Conservation (phyloP, 2,797 vertebrate species). For the Characodon lateralis region DNA sequence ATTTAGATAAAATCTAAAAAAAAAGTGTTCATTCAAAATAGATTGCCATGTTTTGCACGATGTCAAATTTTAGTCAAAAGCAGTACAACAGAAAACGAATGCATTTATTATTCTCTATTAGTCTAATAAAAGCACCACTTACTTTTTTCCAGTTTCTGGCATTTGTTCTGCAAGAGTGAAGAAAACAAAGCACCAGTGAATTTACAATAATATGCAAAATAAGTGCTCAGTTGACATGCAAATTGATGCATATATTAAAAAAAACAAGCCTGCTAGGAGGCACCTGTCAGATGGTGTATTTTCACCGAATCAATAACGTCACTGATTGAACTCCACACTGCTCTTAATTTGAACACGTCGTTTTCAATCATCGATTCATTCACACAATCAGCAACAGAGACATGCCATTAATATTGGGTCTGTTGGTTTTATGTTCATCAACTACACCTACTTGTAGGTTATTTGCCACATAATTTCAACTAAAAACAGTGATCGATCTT, state of each 20-base stretch:
- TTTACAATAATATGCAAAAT: background rate
- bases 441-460: too few species aligned
- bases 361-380: too few species aligned
- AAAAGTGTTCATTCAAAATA: background rate
- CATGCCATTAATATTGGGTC: too few species aligned
- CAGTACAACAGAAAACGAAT: background rate
- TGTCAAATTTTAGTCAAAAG: background rate
- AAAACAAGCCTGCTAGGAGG: background rate
- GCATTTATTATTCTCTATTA: slow-evolving; percentile 29
- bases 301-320: too few species aligned
- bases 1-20: slow-evolving; percentile 29
- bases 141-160: slow-evolving; percentile 90
- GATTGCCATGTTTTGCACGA: background rate
- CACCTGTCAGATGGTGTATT: too few species aligned
- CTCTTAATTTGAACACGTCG: too few species aligned
- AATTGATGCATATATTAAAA: background rate
- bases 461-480: background rate
- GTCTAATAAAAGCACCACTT: slow-evolving; percentile 74
- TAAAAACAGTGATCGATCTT: background rate
- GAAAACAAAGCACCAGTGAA: slow-evolving; percentile 8
- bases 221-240: background rate
- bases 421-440: too few species aligned
- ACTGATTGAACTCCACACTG: too few species aligned
- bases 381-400: too few species aligned
- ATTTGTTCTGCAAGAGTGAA: slow-evolving; percentile 84